Conservation (phyloP, 1,140 invertebrate species). For the Telenomus remus region DNA sequence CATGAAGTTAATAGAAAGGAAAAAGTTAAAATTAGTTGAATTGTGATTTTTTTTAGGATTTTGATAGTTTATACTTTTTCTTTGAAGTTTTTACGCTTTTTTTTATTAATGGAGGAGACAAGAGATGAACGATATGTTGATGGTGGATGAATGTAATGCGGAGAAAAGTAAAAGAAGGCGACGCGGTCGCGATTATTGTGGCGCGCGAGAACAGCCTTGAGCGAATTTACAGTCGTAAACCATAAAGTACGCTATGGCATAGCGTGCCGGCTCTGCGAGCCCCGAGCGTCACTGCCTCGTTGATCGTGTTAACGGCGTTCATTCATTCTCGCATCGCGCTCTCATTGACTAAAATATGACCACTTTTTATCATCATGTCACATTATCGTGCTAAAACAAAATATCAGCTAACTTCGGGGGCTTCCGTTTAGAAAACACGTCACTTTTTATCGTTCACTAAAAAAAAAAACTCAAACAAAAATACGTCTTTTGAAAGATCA, state of each 20-base stretch:
- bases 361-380: constrained; percentile 43
- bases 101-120: neutral
- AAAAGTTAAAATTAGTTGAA: too few relatives aligned
- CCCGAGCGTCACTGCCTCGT: constrained; percentile 48
- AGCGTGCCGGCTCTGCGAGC: constrained; percentile 41
- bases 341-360: constrained; percentile 59
- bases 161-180: constrained; percentile 24
- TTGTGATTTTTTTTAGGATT: too few relatives aligned
- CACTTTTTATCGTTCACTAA: neutral
- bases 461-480: too few relatives aligned
- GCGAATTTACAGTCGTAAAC: constrained; percentile 57
- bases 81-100: too few relatives aligned
- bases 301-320: constrained; percentile 56
- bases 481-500: too few relatives aligned
- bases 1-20: too few relatives aligned
- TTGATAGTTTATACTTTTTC: too few relatives aligned
- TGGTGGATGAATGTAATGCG: constrained; percentile 4
- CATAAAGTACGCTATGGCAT: constrained; percentile 53
- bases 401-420: neutral
- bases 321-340: constrained; percentile 58
- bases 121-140: constrained; percentile 2
- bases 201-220: constrained; percentile 55
- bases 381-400: constrained; percentile 22
- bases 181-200: constrained; percentile 48
- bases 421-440: too few relatives aligned